A percentile compares a stretch with the other conserved stretches of the same genome.
Evolutionary conservation across 2,888 invertebrate species (phyloP).

Genomic region (Volucella bombylans): DNA sequence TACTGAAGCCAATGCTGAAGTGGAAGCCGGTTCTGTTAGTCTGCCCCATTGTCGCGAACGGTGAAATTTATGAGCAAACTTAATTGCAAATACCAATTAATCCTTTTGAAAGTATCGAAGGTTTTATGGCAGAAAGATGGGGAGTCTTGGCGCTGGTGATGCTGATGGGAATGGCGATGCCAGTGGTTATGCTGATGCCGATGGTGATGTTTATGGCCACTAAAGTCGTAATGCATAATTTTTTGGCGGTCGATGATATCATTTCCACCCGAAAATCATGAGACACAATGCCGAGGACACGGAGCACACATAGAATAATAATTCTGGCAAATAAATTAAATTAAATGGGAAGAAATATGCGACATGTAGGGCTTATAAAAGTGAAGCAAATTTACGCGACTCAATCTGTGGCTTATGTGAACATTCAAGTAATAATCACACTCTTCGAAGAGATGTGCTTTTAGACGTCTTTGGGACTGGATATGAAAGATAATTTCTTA

Average conservation of each 20-base stretch:
- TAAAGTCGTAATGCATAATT: constrained; percentile 71
- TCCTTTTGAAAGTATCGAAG: constrained; percentile 71
- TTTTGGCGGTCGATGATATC: constrained; percentile 62
- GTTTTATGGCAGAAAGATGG: constrained; percentile 52
- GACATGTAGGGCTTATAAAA: constrained; percentile 3
- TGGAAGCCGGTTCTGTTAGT: not conserved
- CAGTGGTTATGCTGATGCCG: too few relatives aligned
- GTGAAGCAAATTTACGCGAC: not conserved
- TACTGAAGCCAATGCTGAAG: constrained; percentile 31
- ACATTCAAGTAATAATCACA: constrained; percentile 59
- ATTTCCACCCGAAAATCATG: constrained; percentile 28
- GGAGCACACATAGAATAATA: constrained; percentile 64
- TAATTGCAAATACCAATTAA: constrained; percentile 74
- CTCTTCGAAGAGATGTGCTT: constrained; percentile 7
- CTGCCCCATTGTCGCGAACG: constrained; percentile 67
- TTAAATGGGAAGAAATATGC: constrained; percentile 56
- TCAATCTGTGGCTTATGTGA: constrained; percentile 34
- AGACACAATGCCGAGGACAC: constrained; percentile 2
- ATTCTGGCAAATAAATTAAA: constrained; percentile 68
- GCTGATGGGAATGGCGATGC: too few relatives aligned
- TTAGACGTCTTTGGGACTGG: constrained; percentile 47
- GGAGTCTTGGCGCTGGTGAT: not conserved
- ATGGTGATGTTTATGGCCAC: constrained; percentile 61
- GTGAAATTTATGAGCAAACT: constrained; percentile 69
- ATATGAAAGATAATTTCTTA: constrained; percentile 29